Percentiles rank a stretch among this genome's conserved stretches.
Conservation (phyloP, 1,140 invertebrate species). For the Pseudomyrmex concolor region DNA sequence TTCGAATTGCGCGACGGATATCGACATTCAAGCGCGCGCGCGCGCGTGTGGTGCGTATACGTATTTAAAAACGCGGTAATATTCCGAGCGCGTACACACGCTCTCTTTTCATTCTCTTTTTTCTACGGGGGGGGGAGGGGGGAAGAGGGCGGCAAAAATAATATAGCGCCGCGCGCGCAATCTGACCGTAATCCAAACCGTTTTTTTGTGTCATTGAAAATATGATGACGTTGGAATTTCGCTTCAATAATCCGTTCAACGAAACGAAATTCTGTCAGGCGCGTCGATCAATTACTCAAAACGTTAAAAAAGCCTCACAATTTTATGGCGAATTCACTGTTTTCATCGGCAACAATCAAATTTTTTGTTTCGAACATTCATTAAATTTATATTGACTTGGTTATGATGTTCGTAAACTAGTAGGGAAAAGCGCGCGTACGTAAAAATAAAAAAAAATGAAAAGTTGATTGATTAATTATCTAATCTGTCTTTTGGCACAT, state of each 20-base stretch:
- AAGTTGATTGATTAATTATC: neutral
- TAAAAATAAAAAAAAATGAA: neutral
- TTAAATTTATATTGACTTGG: constrained; percentile 11
- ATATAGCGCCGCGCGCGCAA: neutral
- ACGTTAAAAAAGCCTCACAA: constrained; percentile 27
- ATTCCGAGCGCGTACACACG: neutral
- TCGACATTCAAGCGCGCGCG: neutral
- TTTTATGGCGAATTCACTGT: constrained; percentile 10
- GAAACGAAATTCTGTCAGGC: constrained; percentile 6
- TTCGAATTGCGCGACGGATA: neutral
- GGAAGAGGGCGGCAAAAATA: neutral
- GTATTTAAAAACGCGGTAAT: constrained; percentile 29
- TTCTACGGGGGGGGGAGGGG: neutral
- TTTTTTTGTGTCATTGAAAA: constrained; percentile 44
- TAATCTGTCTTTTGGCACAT: neutral
- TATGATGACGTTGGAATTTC: constrained; percentile 36
- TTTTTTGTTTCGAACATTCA: neutral
- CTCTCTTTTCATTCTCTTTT: neutral
- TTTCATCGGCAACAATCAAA: constrained; percentile 17
- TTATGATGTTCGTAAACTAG: neutral
- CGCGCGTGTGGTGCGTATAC: neutral
- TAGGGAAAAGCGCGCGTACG: neutral
- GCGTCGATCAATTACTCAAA: constrained; percentile 10
- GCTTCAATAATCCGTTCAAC: constrained; percentile 12
- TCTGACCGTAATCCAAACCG: constrained; percentile 30